Base-by-base conservation (phyloP, 2,888 invertebrate species). In the Tortrix viridana region DNA sequence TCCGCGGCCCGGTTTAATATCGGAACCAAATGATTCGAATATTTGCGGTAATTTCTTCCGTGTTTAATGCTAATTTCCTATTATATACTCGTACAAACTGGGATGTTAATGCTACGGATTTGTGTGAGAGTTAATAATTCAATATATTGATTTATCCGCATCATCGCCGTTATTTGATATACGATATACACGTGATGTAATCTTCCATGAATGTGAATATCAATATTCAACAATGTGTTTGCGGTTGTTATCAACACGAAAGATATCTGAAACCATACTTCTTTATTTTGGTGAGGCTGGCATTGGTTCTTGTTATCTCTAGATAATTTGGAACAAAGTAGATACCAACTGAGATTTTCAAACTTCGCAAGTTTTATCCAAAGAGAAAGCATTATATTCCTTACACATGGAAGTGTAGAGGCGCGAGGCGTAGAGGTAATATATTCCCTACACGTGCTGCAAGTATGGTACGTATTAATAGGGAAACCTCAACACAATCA, bases 21-120 rank as follows among this genome's bases (percentile, higher is more conserved):
- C 73, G 71, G 74, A 74, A 73, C 76, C 68, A 70, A 77, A 80
- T 74, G 70, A 75, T 81, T 85, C 71, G 75, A 77, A 79, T 78
- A 68, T 76, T 75, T 76, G 74, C 67, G 69, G 72, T 69, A 67
- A 74, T 74, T 73, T 70, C 71, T 62, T 58, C 69, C 70, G 65
- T 16, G 14, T 41, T 41, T n/a, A 41, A 41, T n/a, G 41, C 2
- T 41, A n/a, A 32, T 41, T 41, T 41, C 41, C 16, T n/a, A 2
- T n/a, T 41, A 41, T 14, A 41, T 2, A 26, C 6, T 26, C 26
- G 4, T 6, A 41, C 41, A 16, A 41, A 16, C 14, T 41, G 16
- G 41, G 16, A 16, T n/a, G 41, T 14, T 12, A 41, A 5, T 32
- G 32, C 12, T 32, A 12, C 32, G 12, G 32, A 32, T 32, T 12